These are phyloP conservation scores for Hoplodrina blanda DNA, from an alignment of 2,888 invertebrate genomes.

Conservation along the genomic window DNA sequence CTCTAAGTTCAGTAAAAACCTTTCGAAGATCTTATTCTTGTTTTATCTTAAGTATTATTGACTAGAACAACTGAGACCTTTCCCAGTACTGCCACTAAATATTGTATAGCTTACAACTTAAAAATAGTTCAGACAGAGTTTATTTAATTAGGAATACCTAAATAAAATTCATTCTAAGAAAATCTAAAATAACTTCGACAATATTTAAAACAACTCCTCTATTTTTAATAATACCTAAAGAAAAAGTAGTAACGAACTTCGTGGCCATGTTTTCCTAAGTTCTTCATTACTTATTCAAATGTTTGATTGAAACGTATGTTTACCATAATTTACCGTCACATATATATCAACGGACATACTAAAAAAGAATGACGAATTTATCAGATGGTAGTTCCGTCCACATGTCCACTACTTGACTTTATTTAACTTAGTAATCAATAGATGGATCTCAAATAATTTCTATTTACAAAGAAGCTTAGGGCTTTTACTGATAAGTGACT, in stretches of 20 bases:
- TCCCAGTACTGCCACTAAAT: background rate
- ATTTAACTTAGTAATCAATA: slow-evolving; percentile 6
- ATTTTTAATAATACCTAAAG: background rate
- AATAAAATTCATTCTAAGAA: background rate
- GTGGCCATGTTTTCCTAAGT: background rate
- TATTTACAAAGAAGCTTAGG: background rate
- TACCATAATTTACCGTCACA: background rate
- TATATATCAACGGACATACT: background rate
- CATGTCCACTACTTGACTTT: background rate
- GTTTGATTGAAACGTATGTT: background rate
- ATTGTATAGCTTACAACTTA: background rate
- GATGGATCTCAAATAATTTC: background rate
- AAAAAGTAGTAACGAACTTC: background rate
- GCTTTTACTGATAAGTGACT: background rate
- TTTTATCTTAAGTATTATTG: slow-evolving; percentile 49
- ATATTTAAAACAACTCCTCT: background rate
- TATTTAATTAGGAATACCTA: background rate
- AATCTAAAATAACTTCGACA: background rate
- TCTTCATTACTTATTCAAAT: slow-evolving; percentile 3
- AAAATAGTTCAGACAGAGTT: slow-evolving; percentile 5
- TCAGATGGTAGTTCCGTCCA: background rate
- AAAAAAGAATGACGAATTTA: slow-evolving; percentile 2
- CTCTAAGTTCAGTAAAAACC: slow-evolving; percentile 30
- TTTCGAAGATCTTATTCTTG: slow-evolving; percentile 57
- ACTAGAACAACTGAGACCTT: slow-evolving; percentile 28